Evolutionary conservation across 2,888 invertebrate species (phyloP).

Genomic region (Spodoptera picta): DNA sequence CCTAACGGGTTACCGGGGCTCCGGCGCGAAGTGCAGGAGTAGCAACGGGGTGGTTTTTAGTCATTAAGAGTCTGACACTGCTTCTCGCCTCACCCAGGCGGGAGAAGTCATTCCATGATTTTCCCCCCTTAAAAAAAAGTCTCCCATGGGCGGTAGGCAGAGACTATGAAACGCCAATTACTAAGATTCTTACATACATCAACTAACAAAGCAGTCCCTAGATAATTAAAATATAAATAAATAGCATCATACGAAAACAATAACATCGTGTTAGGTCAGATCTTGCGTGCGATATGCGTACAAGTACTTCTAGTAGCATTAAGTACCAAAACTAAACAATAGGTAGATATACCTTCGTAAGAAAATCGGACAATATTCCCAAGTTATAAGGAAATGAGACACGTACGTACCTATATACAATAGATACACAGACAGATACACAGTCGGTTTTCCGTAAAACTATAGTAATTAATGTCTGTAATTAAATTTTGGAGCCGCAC

Average conservation of each 20-base stretch:
- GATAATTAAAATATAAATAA: constrained; percentile 14
- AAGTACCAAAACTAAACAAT: constrained; percentile 42
- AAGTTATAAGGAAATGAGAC: constrained; percentile 46
- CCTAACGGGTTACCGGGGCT: no score
- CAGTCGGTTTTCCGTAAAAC: constrained; percentile 33
- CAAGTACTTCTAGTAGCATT: constrained; percentile 6
- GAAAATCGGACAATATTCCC: constrained; percentile 32
- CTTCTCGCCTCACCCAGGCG: no score
- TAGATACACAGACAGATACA: constrained; percentile 8
- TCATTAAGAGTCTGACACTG: no score
- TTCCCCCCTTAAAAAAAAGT: no score
- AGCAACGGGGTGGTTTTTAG: no score
- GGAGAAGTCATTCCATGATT: no score
- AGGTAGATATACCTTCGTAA: constrained; percentile 15
- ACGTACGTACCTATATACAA: constrained; percentile 36
- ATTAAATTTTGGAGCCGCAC: constrained; percentile 7
- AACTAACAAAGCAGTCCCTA: no score
- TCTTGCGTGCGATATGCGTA: constrained; percentile 29
- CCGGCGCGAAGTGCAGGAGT: no score
- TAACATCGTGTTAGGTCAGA: constrained; percentile 39
- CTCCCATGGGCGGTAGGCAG: no score
- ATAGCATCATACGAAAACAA: constrained; percentile 30
- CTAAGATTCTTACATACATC: no score
- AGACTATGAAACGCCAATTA: no score
- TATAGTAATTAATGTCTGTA: constrained; percentile 37